Evolutionary conservation across 2,797 vertebrate genomes (phyloP), one percentile per base, ranked within the genome.

Genomic region (Lateolabrax maculatus): DNA sequence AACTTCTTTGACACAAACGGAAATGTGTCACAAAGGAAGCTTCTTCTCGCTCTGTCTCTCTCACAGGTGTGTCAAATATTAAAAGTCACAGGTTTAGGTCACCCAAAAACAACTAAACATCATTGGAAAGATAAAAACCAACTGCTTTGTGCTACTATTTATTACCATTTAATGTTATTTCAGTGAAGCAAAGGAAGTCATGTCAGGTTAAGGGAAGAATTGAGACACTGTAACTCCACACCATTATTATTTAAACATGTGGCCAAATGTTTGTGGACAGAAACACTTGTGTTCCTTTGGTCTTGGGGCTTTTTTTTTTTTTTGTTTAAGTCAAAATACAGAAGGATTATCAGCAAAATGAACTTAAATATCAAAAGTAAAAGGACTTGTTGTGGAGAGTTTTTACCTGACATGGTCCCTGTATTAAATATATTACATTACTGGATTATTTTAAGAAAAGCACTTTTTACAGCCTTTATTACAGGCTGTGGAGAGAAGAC

Each of bases 21-120:
- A 81, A 87, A 78, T 77, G 29, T 73, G 70, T 74, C 63, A 68
- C 43, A 37, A 29, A 71, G 56, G 61, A 78, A 79, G 60, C n/a
- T 67, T 48, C 36, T 48, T 39, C 65, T 65, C 60, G 23, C 39
- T 43, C 27, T 51, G 10, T 60, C 3, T 37, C 2, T 19, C 4
- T 9, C 25, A 52, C 9, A 0, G 25, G 12, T 13, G 21, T 56
- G 43, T 71, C 29, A 61, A 82, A 71, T 51, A 75, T 75, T 66
- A 41, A 66, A 63, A 73, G 23, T 69, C 49, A 18, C n/a, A 7
- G 9, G 19, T 44, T 31, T 10, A 58, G 46, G 25, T 56, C 56
- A 44, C 11, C 16, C 10, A 25, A 56, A 70, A 71, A 41, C 1
- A 18, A 66, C 4, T 5, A 6, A 5, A 25, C 2, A 13, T 53